Evolutionary conservation across 2,113 vertebrate species (phyloP), one percentile per base, ranked within the genome.

Genomic region (Orcinus orca): DNA sequence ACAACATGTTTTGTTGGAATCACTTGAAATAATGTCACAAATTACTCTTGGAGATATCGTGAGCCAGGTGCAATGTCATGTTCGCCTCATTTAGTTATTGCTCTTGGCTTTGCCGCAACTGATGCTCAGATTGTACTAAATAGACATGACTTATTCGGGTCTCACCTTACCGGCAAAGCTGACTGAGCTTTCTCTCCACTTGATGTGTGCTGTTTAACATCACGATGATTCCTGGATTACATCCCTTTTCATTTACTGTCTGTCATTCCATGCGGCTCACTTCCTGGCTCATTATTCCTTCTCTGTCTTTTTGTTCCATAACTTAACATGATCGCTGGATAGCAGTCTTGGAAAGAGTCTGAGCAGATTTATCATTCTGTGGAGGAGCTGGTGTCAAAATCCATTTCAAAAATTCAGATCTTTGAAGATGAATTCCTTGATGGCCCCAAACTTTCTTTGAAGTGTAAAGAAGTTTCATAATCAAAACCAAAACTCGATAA

Each of bases 301-400:
- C 41, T 92, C 86, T 97, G 50, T 86, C 60, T 92, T n/a, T 83
- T 96, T 95, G 92, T 97, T 98, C 88, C 81, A 97, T 76, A 96
- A 63, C 44, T 94, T 96, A 96, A 96, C 8, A 90, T 3, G 82
- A 97, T 38, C 90, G 26, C 70, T 94, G 47, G 96, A 92, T 14
- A 71, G 53, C 41, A 97, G 89, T 55, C 62, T 97, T 97, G 97
- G 93, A 95, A 80, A 65, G 74, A 92, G 74, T 68, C 65, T 90
- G 44, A 88, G 65, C 80, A 92, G 71, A 97, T 97, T 97, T 96
- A 95, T 97, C 97, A 73, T 97, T 96, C 96, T 81, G 3, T 94
- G 31, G 47, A 95, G 88, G 58, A 91, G 95, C 97, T 98, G 92
- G 55, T 92, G 90, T 96, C 85, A 97, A 96, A 98, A 97, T 93